These are phyloP conservation scores for Xestia xanthographa DNA, from an alignment of 2,888 invertebrate genomes.

Conservation along the genomic window DNA sequence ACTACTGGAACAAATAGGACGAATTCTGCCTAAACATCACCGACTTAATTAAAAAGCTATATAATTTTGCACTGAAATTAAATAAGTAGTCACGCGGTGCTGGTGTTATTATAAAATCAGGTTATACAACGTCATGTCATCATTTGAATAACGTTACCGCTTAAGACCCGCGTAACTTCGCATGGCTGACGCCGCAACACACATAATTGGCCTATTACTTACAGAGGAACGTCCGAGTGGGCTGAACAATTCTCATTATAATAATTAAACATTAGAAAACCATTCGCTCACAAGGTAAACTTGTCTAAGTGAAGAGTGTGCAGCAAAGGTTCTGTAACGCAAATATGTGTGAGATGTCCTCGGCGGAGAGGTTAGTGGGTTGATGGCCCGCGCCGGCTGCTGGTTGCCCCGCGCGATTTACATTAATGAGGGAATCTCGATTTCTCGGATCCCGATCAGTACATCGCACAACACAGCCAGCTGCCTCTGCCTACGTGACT, in stretches of 20 bases:
- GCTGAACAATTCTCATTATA: constrained; percentile 73
- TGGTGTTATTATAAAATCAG: constrained; percentile 64
- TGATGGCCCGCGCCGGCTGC: constrained; percentile 76
- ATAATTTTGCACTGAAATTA: constrained; percentile 20
- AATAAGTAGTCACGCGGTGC: constrained; percentile 41
- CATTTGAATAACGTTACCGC: constrained; percentile 74
- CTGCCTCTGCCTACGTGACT: constrained; percentile 81
- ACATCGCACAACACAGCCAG: constrained; percentile 76
- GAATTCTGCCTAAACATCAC: neutral
- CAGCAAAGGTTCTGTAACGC: constrained; percentile 51
- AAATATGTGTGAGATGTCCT: constrained; percentile 71
- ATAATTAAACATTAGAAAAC: constrained; percentile 68
- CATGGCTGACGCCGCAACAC: constrained; percentile 73
- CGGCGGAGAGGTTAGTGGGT: constrained; percentile 85
- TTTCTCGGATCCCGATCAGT: constrained; percentile 83
- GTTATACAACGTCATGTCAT: constrained; percentile 64
- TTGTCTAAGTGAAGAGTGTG: constrained; percentile 36
- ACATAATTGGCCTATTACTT: constrained; percentile 79
- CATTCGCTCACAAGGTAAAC: constrained; percentile 57
- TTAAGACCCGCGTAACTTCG: constrained; percentile 73
- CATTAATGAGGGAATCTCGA: constrained; percentile 86
- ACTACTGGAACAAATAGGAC: constrained; percentile 41
- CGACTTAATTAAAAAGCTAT: constrained; percentile 19
- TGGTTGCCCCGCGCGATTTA: constrained; percentile 78
- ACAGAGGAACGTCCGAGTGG: constrained; percentile 71